phyloP scores from a whole-genome alignment of 2,888 invertebrate genomes.

The Philereme transversata region DNA sequence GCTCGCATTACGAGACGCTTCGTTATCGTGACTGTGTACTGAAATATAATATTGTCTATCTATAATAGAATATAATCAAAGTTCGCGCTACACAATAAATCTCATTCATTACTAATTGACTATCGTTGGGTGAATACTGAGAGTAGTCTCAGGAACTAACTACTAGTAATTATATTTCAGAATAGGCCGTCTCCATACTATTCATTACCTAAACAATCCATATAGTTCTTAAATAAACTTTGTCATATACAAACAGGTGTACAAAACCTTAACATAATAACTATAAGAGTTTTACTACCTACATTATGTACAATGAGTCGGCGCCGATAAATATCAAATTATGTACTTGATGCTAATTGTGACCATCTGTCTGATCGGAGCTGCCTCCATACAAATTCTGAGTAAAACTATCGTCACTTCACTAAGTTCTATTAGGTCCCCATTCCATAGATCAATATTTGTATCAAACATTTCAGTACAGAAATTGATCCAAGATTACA shows the following conservation, averaged over 20 bases:
- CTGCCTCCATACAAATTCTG: constrained; percentile 34
- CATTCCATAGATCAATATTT: too few species aligned
- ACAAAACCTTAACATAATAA: constrained; percentile 74
- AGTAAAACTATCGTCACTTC: too few species aligned
- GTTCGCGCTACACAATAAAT: constrained; percentile 72
- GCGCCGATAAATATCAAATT: constrained; percentile 51
- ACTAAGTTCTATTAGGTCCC: too few species aligned
- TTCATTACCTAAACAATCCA: constrained; percentile 60
- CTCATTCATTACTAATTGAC: constrained; percentile 82
- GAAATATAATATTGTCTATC: constrained; percentile 68
- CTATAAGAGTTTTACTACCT: constrained; percentile 66
- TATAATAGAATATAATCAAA: constrained; percentile 56
- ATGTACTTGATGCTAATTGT: constrained; percentile 40
- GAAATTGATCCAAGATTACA: too few species aligned
- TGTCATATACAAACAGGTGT: constrained; percentile 80
- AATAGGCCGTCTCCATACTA: constrained; percentile 62
- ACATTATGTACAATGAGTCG: constrained; percentile 74
- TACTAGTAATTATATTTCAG: constrained; percentile 56
- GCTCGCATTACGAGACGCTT: constrained; percentile 28
- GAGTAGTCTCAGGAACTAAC: constrained; percentile 74
- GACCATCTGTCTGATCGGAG: constrained; percentile 36
- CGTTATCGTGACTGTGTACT: constrained; percentile 47
- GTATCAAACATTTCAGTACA: too few species aligned
- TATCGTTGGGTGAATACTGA: constrained; percentile 83
- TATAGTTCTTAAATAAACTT: constrained; percentile 77